Percentiles rank a stretch among this genome's conserved stretches.
Conservation (phyloP, 35 echinoderm and acorn worm species). For the Stichopus chloronotus region DNA sequence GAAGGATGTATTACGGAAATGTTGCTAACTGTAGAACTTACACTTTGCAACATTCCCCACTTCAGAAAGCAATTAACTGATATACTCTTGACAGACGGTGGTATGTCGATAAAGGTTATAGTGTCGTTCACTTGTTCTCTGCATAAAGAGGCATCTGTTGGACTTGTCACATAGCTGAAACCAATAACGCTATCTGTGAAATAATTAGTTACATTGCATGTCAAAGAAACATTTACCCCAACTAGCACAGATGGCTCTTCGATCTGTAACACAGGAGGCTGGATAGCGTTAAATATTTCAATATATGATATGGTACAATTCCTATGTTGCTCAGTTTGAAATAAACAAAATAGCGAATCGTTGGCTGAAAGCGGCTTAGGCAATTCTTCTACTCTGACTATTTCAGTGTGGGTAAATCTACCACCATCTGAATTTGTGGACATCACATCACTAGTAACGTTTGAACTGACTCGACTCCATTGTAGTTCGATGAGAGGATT, state of each 20-base stretch:
- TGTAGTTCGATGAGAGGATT: not conserved
- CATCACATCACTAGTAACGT: not conserved
- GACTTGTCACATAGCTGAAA: not conserved
- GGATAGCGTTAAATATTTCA: not conserved
- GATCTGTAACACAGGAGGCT: not conserved
- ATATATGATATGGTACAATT: not conserved
- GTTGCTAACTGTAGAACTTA: not conserved
- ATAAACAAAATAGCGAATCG: not conserved
- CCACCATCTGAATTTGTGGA: not conserved
- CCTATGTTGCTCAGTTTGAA: not conserved
- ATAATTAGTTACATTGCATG: not conserved
- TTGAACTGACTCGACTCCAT: not conserved
- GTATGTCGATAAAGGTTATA: not conserved
- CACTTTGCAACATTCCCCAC: not conserved
- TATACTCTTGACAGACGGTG: not conserved
- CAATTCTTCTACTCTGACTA: not conserved
- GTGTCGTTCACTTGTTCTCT: not conserved
- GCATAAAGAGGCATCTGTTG: not conserved
- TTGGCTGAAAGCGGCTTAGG: not conserved
- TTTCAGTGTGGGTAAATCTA: not conserved
- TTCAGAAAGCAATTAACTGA: not conserved
- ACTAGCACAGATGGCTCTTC: not conserved
- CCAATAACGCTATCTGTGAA: not conserved
- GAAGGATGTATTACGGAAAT: not conserved
- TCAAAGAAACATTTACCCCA: not conserved